Base-by-base conservation (phyloP, 2,888 invertebrate species). In the Trissolcus brochymenae region DNA sequence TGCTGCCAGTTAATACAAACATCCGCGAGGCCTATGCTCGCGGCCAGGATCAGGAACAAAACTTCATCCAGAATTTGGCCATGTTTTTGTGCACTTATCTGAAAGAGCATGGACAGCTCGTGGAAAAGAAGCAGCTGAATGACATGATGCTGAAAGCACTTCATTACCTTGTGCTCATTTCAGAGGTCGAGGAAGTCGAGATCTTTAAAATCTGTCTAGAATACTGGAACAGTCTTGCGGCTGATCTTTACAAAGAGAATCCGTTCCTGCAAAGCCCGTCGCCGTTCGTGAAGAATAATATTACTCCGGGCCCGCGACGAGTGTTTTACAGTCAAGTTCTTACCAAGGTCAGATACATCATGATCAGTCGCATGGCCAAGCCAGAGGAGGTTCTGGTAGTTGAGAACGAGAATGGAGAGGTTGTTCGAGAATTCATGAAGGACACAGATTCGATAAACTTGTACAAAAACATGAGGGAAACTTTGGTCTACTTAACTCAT, bases 281-380 rank as follows among this genome's bases (percentile, higher is more conserved):
- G 54, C 89, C 90, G 59, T 88, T 81, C 79, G 82, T 84, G 73
- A 88, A 89, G 79, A 86, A 84, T 61, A 90, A 81, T 83, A 85
- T 84, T 55, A 81, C 91, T 87, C 84, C 90, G 87, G 80, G 92
- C 4, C 87, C 93, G 16, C 91, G 95, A 62, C 92, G 95, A 84
- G 91, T 92, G 76, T 92, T 96, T 82, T 96, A 96, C 88, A 92
- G 94, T 72, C 94, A 94, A 85, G 94, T 96, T 57, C 90, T 97
- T 70, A 95, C 95, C 77, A 95, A 95, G 90, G 95, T 99, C 49
- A 93, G 99, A 51, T 96, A 96, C 86, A 98, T 98, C 55, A 99
- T 99, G 98, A 99, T 99, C 86, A 97, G 97, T 75, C 93, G 99
- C 84, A 99, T 99, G 99, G 99, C 99, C 16, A 99, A 98, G 89